Conservation (phyloP, 1,140 invertebrate genomes). For the Stenopsyche tienmushanensis region DNA sequence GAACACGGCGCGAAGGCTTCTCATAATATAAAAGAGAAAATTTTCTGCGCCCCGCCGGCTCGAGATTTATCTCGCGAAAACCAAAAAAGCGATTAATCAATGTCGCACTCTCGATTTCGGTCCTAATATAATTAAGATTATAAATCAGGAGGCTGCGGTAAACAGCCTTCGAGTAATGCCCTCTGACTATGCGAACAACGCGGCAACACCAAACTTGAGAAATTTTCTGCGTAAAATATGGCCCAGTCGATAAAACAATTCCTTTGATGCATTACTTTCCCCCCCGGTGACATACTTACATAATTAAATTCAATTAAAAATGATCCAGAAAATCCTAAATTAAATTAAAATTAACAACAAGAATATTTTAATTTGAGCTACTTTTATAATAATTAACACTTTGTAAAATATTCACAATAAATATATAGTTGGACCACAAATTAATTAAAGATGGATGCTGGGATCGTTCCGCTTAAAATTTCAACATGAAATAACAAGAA, state of each 20-base stretch:
- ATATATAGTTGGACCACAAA: no score
- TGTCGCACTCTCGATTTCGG: constrained; percentile 17
- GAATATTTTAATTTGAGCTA: no score
- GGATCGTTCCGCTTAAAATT: no score
- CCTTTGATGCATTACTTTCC: not conserved
- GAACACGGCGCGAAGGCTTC: not conserved
- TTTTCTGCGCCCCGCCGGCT: not conserved
- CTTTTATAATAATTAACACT: no score
- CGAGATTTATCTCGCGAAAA: not conserved
- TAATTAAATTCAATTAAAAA: not conserved
- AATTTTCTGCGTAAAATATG: not conserved
- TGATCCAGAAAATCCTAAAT: not conserved
- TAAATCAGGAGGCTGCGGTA: constrained; percentile 24
- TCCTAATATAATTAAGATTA: constrained; percentile 30
- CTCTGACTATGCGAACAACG: not conserved
- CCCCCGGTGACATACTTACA: not conserved
- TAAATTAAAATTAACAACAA: no score
- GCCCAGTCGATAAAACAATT: not conserved
- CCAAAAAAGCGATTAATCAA: constrained; percentile 31
- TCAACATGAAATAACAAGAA: no score
- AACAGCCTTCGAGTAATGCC: not conserved
- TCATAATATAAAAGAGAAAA: not conserved
- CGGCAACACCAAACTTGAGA: not conserved
- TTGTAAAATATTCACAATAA: no score
- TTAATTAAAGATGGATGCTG: no score